Evolutionary conservation across 1,140 invertebrate genomes (phyloP), one percentile per base, ranked within the genome.

Genomic region (Agraylea sexmaculata): DNA sequence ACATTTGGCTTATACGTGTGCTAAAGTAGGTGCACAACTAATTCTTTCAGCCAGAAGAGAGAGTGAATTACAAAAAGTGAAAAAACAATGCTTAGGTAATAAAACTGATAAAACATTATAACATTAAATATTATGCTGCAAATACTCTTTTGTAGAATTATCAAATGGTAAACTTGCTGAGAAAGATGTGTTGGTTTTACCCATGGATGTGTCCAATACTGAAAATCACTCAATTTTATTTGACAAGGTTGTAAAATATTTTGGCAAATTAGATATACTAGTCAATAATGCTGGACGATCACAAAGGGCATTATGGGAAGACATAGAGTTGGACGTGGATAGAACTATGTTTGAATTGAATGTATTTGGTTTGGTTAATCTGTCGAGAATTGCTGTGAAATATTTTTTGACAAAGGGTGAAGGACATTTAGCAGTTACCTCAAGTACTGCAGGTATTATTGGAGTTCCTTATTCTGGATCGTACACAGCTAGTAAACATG

Each of bases 221-320:
- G 60, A 71, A 1, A 56, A 55, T 19, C 86, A 90, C 53, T 55
- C 77, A 56, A 43, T 65, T 23, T 60, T 68, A 21, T 76, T 88
- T 25, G 56, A 77, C 22, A 58, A 68, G 40, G 75, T 87, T 1
- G 50, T 88, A 0, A 52, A 70, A n/a, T 73, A 83, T 54, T 89
- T 87, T 60, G 77, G 77, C 38, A 66, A 70, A 49, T 53, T 89
- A 7, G 81, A 89, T 58, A 74, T 88, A 42, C 62, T 89, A 16
- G 71, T 89, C 0, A 85, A 83, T 53, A 89, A 89, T 65, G 85
- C 84, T 11, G 86, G 85, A 3, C 60, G 84, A 46, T 80, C 80
- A 20, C 87, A 92, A 62, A 59, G 86, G 45, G 83, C 82, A 2
- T 43, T 55, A 18, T 90, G 83, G 78, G 75, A 80, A 42, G 66